Base-by-base conservation (phyloP, 2,113 vertebrate genomes). In the Mobula hypostoma region DNA sequence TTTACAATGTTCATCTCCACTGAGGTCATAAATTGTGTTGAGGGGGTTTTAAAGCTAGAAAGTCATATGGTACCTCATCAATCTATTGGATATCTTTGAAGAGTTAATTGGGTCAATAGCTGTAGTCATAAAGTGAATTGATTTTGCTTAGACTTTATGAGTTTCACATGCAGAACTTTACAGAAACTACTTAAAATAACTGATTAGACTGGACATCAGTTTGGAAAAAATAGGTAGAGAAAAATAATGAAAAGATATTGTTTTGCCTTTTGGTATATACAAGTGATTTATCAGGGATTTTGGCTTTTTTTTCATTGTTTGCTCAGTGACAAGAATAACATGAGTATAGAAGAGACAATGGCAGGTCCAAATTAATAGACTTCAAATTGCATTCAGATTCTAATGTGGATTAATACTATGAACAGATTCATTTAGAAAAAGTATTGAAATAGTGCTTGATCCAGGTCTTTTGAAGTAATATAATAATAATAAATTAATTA, bases 41-140 rank as follows among this genome's bases (percentile, higher is more conserved):
- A 68, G n/a, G 61, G 61, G 85, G 32, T 3, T 66, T 66, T 29
- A 63, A 90, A 68, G 63, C 61, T 66, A 61, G 61, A 29, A 48
- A 17, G 61, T n/a, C 27, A 90, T 66, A 48, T 4, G 1, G 48
- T 48, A 90, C n/a, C 29, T 90, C 61, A 90, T 90, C 85, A 90
- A 66, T 90, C 61, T 90, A 90, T n/a, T 66, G 61, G 61, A 66
- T 66, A 32, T 90, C 61, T 66, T 90, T 19, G 58, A 32, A 90
- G 61, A 68, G 61, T 29, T 90, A 90, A 68, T 61, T 90, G 85
- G 85, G 58, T 66, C 85, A 90, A 90, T 29, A 90, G 85, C 63
- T 68, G 48, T 85, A 32, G 85, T 32, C 29, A 90, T 66, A 58
- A n/a, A n/a, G 85, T 88, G 27, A 88, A 88, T 88, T 7, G 63